Percentiles rank a stretch among this genome's conserved stretches.
phyloP scores from a whole-genome alignment of 1,140 invertebrate genomes.

The Probaryconus sp. region DNA sequence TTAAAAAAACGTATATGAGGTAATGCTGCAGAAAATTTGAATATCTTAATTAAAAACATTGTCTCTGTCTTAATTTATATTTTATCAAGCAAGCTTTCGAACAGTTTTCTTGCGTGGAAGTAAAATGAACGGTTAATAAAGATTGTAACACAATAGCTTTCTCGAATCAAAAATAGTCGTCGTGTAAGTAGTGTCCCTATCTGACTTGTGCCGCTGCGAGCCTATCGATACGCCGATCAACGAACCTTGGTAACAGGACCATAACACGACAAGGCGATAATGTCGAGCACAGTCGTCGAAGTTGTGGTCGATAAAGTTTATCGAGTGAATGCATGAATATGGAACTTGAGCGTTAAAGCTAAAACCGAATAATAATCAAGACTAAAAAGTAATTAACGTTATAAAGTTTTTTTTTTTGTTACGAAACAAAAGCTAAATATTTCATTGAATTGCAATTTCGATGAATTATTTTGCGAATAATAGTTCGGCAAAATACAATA shows the following conservation, averaged over 20 bases:
- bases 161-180: constrained; percentile 34
- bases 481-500: too few relatives aligned
- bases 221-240: constrained; percentile 58
- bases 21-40: constrained; percentile 29
- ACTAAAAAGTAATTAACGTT: constrained; percentile 16
- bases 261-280: constrained; percentile 73
- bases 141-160: constrained; percentile 14
- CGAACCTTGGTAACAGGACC: constrained; percentile 61
- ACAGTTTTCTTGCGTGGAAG: constrained; percentile 10
- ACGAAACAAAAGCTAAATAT: too few relatives aligned
- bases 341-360: constrained; percentile 15
- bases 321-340: constrained; percentile 53
- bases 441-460: too few relatives aligned
- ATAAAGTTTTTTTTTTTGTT: constrained; percentile 6
- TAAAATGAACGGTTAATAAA: constrained; percentile 22
- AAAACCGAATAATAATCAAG: constrained; percentile 20
- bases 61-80: too few relatives aligned
- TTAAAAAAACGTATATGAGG: constrained; percentile 8
- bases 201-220: constrained; percentile 28
- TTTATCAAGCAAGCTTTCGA: constrained; percentile 29
- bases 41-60: constrained; percentile 56
- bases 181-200: constrained; percentile 34
- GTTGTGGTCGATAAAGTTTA: constrained; percentile 68
- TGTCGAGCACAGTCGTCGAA: constrained; percentile 72
- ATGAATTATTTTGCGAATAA: too few relatives aligned